A percentile compares a stretch with the other conserved stretches of the same genome.
phyloP scores from a whole-genome alignment of 2,888 invertebrate species.

The Nephrotoma appendiculata region DNA sequence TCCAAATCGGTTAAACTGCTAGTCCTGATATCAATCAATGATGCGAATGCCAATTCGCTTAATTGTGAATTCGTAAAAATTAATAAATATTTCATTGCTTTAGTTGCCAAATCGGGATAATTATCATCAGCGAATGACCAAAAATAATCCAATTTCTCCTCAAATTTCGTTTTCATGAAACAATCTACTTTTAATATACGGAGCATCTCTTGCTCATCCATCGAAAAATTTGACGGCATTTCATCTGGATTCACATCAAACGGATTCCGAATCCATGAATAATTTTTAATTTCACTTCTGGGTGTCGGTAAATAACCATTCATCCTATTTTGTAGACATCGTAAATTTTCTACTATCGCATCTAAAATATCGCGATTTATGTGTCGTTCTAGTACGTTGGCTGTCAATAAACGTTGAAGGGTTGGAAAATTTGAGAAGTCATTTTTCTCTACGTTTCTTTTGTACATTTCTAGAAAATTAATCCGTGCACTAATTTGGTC shows the following conservation, averaged over 20 bases:
- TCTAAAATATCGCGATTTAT: background rate
- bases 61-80: background rate
- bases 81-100: background rate
- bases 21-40: background rate
- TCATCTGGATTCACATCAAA: background rate
- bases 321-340: background rate
- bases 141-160: background rate
- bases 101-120: background rate
- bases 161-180: background rate
- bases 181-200: background rate
- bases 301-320: background rate
- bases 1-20: background rate
- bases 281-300: background rate
- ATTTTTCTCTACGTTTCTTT: background rate
- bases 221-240: background rate
- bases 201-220: background rate
- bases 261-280: background rate
- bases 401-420: background rate
- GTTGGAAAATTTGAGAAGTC: background rate
- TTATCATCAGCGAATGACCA: background rate
- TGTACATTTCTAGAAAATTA: background rate
- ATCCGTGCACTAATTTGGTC: background rate
- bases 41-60: background rate
- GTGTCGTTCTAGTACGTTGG: background rate
- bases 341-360: background rate